These are phyloP conservation scores for Beaufortia kweichowensis DNA, from an alignment of 2,113 vertebrate genomes.

Conservation along the genomic window DNA sequence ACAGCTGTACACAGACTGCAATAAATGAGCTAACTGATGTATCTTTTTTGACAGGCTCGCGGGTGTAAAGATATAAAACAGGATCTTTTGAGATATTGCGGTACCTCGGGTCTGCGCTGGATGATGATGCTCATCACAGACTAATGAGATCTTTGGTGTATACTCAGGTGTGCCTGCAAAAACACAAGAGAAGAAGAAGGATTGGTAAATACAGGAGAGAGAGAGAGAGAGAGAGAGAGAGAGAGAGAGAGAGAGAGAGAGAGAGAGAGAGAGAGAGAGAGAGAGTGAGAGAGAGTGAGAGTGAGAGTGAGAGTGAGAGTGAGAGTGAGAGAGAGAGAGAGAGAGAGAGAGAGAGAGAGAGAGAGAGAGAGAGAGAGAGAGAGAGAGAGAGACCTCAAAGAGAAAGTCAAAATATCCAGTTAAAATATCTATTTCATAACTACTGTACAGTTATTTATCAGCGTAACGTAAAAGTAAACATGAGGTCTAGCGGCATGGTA, in stretches of 20 bases:
- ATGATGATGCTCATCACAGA: slow-evolving; percentile 77
- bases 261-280: background rate
- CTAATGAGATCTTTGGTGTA: slow-evolving; percentile 74
- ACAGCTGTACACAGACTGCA: slow-evolving; percentile 39
- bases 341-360: slow-evolving; percentile 44
- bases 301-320: background rate
- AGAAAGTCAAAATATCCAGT: no score
- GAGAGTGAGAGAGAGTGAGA: slow-evolving; percentile 2
- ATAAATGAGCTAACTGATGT: slow-evolving; percentile 24
- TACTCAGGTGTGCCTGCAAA: slow-evolving; percentile 69
- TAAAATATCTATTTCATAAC: no score
- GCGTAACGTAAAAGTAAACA: no score
- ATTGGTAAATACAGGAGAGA: slow-evolving; percentile 24
- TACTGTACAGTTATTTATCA: no score
- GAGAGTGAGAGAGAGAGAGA: slow-evolving; percentile 35
- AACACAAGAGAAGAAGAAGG: slow-evolving; percentile 55
- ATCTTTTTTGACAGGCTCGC: slow-evolving; percentile 29
- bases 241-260: slow-evolving; percentile 38
- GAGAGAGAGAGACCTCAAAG: background rate
- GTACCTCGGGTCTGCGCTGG: slow-evolving; percentile 74
- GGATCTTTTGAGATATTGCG: slow-evolving; percentile 65
- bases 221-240: slow-evolving; percentile 45
- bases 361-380: background rate
- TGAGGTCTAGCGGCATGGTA: no score
- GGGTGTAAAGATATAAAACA: slow-evolving; percentile 36